Base-by-base conservation (phyloP, 2,113 vertebrate species). In the Brachyhypopomus occidentalis region DNA sequence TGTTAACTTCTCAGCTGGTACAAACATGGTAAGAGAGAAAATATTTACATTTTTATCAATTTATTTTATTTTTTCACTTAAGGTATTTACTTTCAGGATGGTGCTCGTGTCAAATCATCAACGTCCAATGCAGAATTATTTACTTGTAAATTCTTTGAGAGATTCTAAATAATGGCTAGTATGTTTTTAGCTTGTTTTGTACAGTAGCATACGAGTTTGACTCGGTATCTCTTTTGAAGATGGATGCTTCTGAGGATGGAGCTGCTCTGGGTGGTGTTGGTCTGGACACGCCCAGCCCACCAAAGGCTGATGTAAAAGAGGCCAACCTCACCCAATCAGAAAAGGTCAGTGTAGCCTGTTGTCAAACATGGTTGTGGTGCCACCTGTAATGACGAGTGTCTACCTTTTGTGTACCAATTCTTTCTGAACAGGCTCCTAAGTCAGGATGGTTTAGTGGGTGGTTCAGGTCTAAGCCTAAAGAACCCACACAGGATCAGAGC, bases 361-460 rank as follows among this genome's bases (percentile, higher is more conserved):
- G 22, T 38, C 5, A 58, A 17, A 22, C 8, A 8, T 7, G 55
- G n/a, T 81, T 79, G 20, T 16, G 30, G 19, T 69, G 12, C 77
- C 62, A 56, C 1, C 62, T 62, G 0, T 0, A 71, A 20, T 69
- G 34, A 30, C 77, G 19, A 30, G 4, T 22, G 20, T 71, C 19
- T 52, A 11, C 1, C 12, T 2, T 0, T 56, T 1, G 8, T 67
- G n/a, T 25, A 52, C 9, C 19, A 30, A 5, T 17, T 22, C 1
- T 72, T 19, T 0, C 25, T 41, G 9, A 56, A 20, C 87, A 97
- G 96, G 85, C 86, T 82, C 87, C 93, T 0, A 92, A 94, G 36
- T 91, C 90, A n/a, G 93, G 95, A 38, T 98, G 97, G 97, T 96
- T 98, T 85, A 91, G 91, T 14, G 86, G 94, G 27, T 97, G 97